Base-by-base conservation (phyloP, 2,113 vertebrate genomes). In the Cyrtonyx montezumae region DNA sequence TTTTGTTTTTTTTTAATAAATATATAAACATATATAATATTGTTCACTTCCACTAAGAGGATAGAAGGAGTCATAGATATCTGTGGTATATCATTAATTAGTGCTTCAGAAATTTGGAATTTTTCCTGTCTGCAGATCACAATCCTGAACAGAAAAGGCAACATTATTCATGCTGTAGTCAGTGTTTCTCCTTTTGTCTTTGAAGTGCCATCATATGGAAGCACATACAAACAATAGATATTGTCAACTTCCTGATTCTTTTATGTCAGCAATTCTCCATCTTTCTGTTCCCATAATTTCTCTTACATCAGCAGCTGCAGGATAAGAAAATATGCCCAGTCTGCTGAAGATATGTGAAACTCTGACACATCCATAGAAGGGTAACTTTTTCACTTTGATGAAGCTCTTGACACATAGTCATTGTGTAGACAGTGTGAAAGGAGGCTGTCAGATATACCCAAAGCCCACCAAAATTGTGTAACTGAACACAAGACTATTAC, bases 361-460 rank as follows among this genome's bases (percentile, higher is more conserved):
- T 59, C 59, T 71, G 10, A 14, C 32, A 18, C 16, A 34, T 16
- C 62, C 25, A 11, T 17, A 34, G 40, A 59, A 53, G 5, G 34
- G 2, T 18, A 58, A 15, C 6, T 70, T 82, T 80, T 66, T 42
- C 26, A 62, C 16, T 43, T 21, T 0, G 0, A 16, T n/a, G 15
- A 59, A 79, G 5, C 17, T 6, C 36, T 79, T 49, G 74, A 18
- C 26, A 67, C 2, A 1, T 11, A 18, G 34, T 37, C 34, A 26
- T 28, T 42, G 83, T 19, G 10, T 15, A 81, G 36, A 21, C 7
- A 1, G 1, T 25, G 13, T 19, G 79, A 77, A 82, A 76, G 22
- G 4, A 37, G 7, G 45, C 53, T 51, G 32, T 23, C 9, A 23
- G 49, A 59, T 49, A 19, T n/a, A 67, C 5, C 23, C 2, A 1